Conservation (phyloP, 2,113 vertebrate genomes). For the Macquaria australasica region DNA sequence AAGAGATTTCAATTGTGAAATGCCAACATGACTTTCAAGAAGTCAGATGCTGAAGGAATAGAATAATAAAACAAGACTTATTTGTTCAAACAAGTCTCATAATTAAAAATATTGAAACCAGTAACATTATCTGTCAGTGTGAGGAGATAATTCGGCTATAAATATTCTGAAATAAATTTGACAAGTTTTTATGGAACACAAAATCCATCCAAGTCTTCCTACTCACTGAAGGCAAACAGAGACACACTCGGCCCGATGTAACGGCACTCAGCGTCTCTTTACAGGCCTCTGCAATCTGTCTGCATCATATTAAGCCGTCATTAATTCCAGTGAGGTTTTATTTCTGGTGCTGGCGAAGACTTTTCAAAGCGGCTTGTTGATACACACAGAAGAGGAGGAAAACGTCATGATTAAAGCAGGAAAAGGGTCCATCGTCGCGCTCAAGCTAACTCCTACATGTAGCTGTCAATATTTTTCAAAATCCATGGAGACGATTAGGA, state of each 20-base stretch:
- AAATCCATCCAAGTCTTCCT: slow-evolving; percentile 28
- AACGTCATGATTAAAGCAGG: slow-evolving; percentile 25
- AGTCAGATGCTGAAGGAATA: not conserved
- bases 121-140: not conserved
- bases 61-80: slow-evolving; percentile 1
- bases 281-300: slow-evolving; percentile 45
- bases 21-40: not conserved
- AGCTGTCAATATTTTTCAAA: slow-evolving; percentile 53
- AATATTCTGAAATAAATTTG: slow-evolving; percentile 23
- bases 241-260: not conserved
- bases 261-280: slow-evolving; percentile 12
- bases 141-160: not conserved
- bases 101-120: slow-evolving; percentile 7
- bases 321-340: not conserved
- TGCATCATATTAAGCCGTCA: slow-evolving; percentile 16
- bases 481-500: slow-evolving; percentile 8
- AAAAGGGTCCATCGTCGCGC: slow-evolving; percentile 21
- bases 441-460: slow-evolving; percentile 1
- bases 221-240: not conserved
- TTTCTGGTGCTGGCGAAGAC: not conserved
- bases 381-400: slow-evolving; percentile 4
- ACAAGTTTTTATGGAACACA: slow-evolving; percentile 18
- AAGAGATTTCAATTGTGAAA: not conserved
- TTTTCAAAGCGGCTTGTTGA: slow-evolving; percentile 38
- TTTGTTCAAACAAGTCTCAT: not conserved